Base-by-base conservation (phyloP, 2,888 invertebrate species). In the Orthonychiurus folsomi region DNA sequence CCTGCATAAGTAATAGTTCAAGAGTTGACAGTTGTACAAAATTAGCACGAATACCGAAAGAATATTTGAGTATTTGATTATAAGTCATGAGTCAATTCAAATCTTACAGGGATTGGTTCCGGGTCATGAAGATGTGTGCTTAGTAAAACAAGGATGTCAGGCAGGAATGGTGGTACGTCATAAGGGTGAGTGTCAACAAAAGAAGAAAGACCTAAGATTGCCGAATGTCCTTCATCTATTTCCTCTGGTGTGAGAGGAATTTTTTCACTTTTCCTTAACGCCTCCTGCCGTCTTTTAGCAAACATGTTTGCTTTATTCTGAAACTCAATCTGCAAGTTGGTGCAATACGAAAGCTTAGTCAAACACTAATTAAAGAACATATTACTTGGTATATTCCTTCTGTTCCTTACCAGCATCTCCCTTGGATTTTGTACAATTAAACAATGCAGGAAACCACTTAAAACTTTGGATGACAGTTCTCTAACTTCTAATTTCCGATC, bases 181-280 rank as follows among this genome's bases (percentile, higher is more conserved):
- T 95, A 95, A 0, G 95, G 95, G 77, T 87, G 85, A 18, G 93
- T 89, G 70, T 85, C 85, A 53, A 95, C 84, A 77, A 89, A 90
- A 3, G 92, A 87, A 76, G 93, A 90, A 62, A 95, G 79, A 0
- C 93, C 94, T 21, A 94, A 80, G 50, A 94, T 87, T 20, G 91
- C 93, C 61, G 87, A 86, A 78, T 94, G 94, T 12, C 67, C 86
- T 54, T 78, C 63, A 82, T 79, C 69, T 56, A 69, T 61, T 60
- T 71, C 69, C 61, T 73, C 73, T 47, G 70, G 63, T 25, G 54
- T 61, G 20, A 66, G 57, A 15, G 59, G 50, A 9, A 54, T 50
- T n/a, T 57, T 75, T 70, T 28, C 69, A 63, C 66, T 74, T 73
- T 25, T 68, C 63, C 55, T 72, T 70, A 60, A 63, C 60, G 24